phyloP scores from a whole-genome alignment of 2,888 invertebrate genomes.

The Diloba caeruleocephala region DNA sequence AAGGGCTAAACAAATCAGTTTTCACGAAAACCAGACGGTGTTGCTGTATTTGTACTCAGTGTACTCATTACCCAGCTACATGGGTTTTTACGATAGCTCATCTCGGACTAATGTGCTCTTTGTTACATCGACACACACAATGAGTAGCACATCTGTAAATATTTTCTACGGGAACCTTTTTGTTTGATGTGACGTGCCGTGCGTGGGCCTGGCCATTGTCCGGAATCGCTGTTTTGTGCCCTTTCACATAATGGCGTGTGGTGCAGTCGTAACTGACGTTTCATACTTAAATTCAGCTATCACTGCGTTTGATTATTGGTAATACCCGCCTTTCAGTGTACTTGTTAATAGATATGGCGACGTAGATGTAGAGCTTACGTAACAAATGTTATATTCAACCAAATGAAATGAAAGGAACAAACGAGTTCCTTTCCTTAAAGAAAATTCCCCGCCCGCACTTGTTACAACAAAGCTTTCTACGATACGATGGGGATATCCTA shows the following conservation, averaged over 20 bases:
- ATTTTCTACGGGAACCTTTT: slow-evolving; percentile 63
- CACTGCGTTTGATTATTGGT: slow-evolving; percentile 38
- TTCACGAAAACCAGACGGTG: slow-evolving; percentile 19
- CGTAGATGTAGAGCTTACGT: slow-evolving; percentile 18
- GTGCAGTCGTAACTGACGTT: slow-evolving; percentile 50
- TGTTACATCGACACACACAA: slow-evolving; percentile 61
- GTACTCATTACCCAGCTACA: slow-evolving; percentile 54
- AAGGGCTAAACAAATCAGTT: slow-evolving; percentile 12
- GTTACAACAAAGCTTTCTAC: slow-evolving; percentile 37
- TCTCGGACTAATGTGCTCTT: slow-evolving; percentile 68
- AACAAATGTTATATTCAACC: slow-evolving; percentile 10
- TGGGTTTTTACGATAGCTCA: slow-evolving; percentile 61
- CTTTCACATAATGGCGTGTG: slow-evolving; percentile 61
- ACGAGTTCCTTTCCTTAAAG: slow-evolving; percentile 8
- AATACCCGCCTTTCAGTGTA: slow-evolving; percentile 25
- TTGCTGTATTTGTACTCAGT: slow-evolving; percentile 35
- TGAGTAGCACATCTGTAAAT: slow-evolving; percentile 65
- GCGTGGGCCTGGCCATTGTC: slow-evolving; percentile 70
- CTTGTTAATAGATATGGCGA: slow-evolving; percentile 12
- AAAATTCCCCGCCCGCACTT: slow-evolving; percentile 16
- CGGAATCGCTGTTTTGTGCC: slow-evolving; percentile 58
- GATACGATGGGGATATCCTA: slow-evolving; percentile 18
- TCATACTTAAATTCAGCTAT: slow-evolving; percentile 45
- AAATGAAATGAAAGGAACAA: slow-evolving; percentile 24
- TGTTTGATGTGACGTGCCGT: slow-evolving; percentile 67